Evolutionary conservation across 1,140 invertebrate genomes (phyloP), one percentile per base, ranked within the genome.

Genomic region (Apolygus lucorum): DNA sequence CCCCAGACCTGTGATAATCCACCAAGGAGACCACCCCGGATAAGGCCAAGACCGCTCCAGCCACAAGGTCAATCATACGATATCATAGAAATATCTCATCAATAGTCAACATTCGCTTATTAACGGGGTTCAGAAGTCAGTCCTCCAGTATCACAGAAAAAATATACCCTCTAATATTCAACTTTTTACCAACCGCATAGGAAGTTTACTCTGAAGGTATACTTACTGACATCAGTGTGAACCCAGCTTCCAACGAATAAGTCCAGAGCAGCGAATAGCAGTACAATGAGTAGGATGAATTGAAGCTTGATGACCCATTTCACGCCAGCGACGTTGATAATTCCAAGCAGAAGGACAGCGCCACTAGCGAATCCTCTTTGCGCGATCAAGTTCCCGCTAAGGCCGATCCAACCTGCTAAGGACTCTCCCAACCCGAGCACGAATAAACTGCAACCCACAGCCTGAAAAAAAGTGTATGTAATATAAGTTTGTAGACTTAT

Each of bases 401-500:
- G 77, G n/a, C 86, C 85, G 21, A 95, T 84, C 14, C 97, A 79
- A 64, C 86, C 87, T 21, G 92, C 90, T 84, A 98, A 91, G 0
- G 93, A 94, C 82, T 98, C 95, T 64, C 95, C 95, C 82, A 98
- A 97, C 75, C 95, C 95, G 74, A 91, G 86, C 13, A 96, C 92
- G 82, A 96, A 96, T 52, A 98, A 81, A 11, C 94, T 93, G 82
- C 94, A 96, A 72, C 93, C 93, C 0, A 97, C 95, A 71, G 94
- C 92, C 92, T 96, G 76, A 72, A 81, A 80, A 75, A 67, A 73
- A 74, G 72, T 25, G 4, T 59, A 59, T 11, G n/a, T n/a, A n/a
- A n/a, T n/a, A n/a, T n/a, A n/a, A n/a, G n/a, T n/a, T n/a, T n/a
- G n/a, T n/a, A n/a, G n/a, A n/a, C n/a, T n/a, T n/a, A n/a, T n/a